Conservation (phyloP, 1,140 invertebrate species). For the Formica selysi region DNA sequence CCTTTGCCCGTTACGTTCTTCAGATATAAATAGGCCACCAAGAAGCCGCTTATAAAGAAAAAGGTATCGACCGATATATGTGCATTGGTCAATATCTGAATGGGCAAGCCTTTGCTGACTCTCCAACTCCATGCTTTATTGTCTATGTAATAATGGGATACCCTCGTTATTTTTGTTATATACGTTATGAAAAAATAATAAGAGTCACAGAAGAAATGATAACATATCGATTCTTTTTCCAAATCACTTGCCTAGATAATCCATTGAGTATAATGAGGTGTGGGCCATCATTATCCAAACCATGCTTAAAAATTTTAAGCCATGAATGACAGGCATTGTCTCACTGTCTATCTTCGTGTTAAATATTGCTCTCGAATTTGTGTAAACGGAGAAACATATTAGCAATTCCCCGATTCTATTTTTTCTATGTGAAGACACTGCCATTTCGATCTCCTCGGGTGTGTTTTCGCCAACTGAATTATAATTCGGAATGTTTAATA, state of each 20-base stretch:
- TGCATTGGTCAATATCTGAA: constrained; percentile 84
- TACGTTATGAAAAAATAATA: no score
- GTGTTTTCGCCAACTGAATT: constrained; percentile 42
- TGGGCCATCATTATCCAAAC: constrained; percentile 86
- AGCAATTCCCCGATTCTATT: constrained; percentile 74
- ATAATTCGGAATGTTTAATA: constrained; percentile 23
- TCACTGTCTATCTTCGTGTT: constrained; percentile 67
- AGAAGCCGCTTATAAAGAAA: constrained; percentile 86
- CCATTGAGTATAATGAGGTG: constrained; percentile 81
- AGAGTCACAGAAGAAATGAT: no score
- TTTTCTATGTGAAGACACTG: constrained; percentile 16
- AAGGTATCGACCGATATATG: constrained; percentile 86
- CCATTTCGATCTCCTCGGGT: constrained; percentile 55
- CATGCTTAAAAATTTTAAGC: constrained; percentile 85
- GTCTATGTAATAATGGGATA: constrained; percentile 68
- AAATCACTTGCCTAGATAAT: constrained; percentile 81
- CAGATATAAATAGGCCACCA: constrained; percentile 83
- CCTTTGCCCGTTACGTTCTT: constrained; percentile 75
- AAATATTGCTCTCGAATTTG: constrained; percentile 82
- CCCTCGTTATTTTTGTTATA: not conserved
- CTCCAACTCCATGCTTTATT: constrained; percentile 79
- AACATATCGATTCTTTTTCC: not conserved
- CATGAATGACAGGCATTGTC: constrained; percentile 82
- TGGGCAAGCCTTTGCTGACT: constrained; percentile 76
- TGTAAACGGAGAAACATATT: constrained; percentile 84